Base-by-base conservation (phyloP, 2,888 invertebrate genomes). In the Gerris lacustris region DNA sequence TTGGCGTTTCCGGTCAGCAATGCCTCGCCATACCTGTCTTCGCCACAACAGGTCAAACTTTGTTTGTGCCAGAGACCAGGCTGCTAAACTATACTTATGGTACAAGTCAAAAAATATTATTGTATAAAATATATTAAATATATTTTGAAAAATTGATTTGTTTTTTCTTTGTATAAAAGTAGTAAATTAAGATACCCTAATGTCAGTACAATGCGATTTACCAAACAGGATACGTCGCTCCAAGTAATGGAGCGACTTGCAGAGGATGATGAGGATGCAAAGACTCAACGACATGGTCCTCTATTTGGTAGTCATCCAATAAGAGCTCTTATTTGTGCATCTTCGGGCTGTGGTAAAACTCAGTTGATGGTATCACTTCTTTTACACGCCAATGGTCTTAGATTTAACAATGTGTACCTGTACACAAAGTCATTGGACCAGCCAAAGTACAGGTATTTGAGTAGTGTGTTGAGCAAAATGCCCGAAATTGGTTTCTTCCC, bases 391-490 rank as follows among this genome's bases (percentile, higher is more conserved):
- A 79, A 80, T 73, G 79, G 79, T 9, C 71, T 79, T 45, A 72
- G 75, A 71, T 80, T 80, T 75, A 74, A 78, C 76, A 80, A 80
- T 75, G 73, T 80, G 45, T 80, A 79, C 71, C 70, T 80, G n/a
- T 79, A 78, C 72, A 78, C 78, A n/a, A 78, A 78, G 70, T 74
- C 75, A 1, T 62, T 79, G n/a, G 73, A 75, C 74, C 78, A 79
- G 74, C 75, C 76, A 17, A 79, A 79, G 69, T 79, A 79, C 74
- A 44, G 75, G 64, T 76, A 76, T 71, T 70, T 79, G 11, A 63
- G 73, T 70, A 67, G 75, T 9, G 63, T 78, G 44, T 66, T 78
- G 9, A 71, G 73, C 1, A n/a, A 67, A 6, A 44, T 68, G 62
- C 71, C 74, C 18, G 77, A 75, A 18, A 71, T 78, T 11, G 73